Base-by-base conservation (phyloP, 1,140 invertebrate genomes). In the Drosophila prosaltans region DNA sequence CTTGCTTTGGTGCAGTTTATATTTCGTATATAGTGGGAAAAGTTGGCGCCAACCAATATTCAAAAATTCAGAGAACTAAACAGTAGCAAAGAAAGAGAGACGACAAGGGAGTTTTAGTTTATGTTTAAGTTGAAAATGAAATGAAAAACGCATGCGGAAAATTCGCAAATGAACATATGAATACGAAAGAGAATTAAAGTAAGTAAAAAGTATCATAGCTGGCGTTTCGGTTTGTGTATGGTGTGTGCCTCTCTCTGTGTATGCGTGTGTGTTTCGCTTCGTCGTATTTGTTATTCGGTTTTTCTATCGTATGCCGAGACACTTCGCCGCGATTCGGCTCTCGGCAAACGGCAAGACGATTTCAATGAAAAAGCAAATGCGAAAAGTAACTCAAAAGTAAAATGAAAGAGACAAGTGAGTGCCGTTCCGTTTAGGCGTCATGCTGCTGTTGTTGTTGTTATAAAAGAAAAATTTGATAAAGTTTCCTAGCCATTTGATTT, bases 121-220 rank as follows among this genome's bases (percentile, higher is more conserved):
- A 51, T 26, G 45, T 24, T 51, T 51, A 51, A 26, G 45, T 51
- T 51, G 45, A 65, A 65, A 69, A 48, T 11, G 41, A 81, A 71
- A 74, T 74, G 65, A 51, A 45, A 74, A 84, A 84, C 84, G 72
- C 83, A 80, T 84, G 81, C 77, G 81, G 81, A 84, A 84, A 84
- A 84, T 84, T 84, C 81, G 81, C 81, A 84, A 84, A 84, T 84
- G 81, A 69, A 73, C 40, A 80, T 80, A 74, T 83, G 69, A 83
- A 76, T 59, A 70, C 68, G 73, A 80, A 82, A 82, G 80, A 84
- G 81, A 83, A 83, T 83, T 84, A 83, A 51, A 83, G 81, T 83
- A 83, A 84, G 81, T 83, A 83, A 72, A 63, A 61, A 36, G 59
- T 64, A 43, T 78, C 72, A 73, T 75, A 72, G 76, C 66, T 64